Percentiles rank a stretch among this genome's conserved stretches.
These are phyloP conservation scores for Paraplagusia blochii DNA, from an alignment of 2,113 vertebrate species.

Conservation along the genomic window DNA sequence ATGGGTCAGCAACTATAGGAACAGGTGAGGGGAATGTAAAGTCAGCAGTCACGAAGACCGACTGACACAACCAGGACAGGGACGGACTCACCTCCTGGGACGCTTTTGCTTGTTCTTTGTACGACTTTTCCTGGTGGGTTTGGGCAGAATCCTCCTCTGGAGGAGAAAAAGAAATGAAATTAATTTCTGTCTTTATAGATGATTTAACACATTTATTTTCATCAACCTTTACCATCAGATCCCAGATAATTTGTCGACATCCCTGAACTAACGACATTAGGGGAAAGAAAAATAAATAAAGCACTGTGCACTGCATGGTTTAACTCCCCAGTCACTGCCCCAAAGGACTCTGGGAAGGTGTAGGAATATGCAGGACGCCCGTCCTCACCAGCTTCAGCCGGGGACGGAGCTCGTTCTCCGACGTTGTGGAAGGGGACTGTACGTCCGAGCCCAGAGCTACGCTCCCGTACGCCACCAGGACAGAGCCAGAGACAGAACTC, in stretches of 20 bases:
- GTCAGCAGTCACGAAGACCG: no score
- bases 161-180: constrained; percentile 12
- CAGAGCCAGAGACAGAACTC: constrained; percentile 73
- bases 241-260: no score
- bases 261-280: no score
- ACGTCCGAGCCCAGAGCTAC: constrained; percentile 67
- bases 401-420: constrained; percentile 67
- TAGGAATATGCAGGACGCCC: constrained; percentile 73
- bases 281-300: neutral
- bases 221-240: no score
- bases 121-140: constrained; percentile 97
- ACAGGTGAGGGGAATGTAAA: no score
- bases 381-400: constrained; percentile 50
- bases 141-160: constrained; percentile 96
- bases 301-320: constrained; percentile 70
- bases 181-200: no score
- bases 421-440: constrained; percentile 71
- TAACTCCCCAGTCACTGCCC: constrained; percentile 66
- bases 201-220: no score
- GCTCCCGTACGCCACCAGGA: constrained; percentile 76
- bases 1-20: no score
- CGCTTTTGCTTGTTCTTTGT: constrained; percentile 98
- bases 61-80: no score
- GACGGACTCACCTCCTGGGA: constrained; percentile 85
- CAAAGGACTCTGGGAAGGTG: constrained; percentile 61